A percentile compares a stretch with the other conserved stretches of the same genome.
These are phyloP conservation scores for Climacteris rufus DNA, from an alignment of 2,113 vertebrate species.

Conservation along the genomic window DNA sequence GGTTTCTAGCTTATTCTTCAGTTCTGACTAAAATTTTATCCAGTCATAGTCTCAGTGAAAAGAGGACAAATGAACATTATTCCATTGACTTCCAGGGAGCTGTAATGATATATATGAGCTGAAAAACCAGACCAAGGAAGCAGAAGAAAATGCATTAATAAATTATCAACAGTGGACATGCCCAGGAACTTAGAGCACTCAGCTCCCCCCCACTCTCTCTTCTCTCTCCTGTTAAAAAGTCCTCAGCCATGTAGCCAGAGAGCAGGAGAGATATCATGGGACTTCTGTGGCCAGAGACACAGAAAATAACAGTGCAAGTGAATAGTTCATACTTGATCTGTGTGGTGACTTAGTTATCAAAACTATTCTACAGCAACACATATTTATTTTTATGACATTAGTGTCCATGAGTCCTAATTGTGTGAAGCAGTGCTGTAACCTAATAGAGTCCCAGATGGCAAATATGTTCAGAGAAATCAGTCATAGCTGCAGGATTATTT, in stretches of 20 bases:
- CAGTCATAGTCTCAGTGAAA: not conserved
- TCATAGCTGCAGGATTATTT: not conserved
- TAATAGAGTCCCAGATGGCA: constrained; percentile 18
- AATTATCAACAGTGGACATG: not conserved
- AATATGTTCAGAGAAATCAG: not conserved
- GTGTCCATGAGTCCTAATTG: not conserved
- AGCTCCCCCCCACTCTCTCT: not conserved
- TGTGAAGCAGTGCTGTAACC: not conserved
- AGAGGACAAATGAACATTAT: not conserved
- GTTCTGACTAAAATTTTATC: not conserved
- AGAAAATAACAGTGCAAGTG: not conserved
- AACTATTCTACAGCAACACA: not conserved
- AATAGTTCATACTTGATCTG: not conserved
- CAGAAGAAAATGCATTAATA: constrained; percentile 11
- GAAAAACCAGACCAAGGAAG: not conserved
- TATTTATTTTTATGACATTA: not conserved
- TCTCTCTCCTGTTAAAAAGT: not conserved
- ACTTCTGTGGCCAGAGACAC: not conserved
- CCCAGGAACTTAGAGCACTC: not conserved
- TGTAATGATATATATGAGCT: not conserved
- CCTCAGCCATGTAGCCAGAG: not conserved
- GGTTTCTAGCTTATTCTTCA: not conserved
- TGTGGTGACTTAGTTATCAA: not conserved
- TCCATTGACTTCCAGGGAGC: not conserved
- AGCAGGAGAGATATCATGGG: not conserved